Base-by-base conservation (phyloP, 2,888 invertebrate species). In the Drosophila helvetica region DNA sequence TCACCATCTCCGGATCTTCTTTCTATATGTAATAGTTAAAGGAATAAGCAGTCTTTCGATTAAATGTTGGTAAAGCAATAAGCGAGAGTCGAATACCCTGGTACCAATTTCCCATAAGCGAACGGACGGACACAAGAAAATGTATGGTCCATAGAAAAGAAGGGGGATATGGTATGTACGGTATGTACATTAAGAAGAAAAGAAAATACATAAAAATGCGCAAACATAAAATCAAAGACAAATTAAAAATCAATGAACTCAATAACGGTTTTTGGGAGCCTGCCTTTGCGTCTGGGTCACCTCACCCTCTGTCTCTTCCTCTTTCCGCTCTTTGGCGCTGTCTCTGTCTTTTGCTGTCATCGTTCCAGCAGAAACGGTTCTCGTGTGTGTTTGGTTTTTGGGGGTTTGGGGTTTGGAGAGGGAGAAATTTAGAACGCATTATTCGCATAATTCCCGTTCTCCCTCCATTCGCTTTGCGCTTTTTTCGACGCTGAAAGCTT, bases 221-320 rank as follows among this genome's bases (percentile, higher is more conserved):
- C 27, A 8, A 27, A 15, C 33, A 33, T 33, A 33, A 47, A 45
- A 48, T 27, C n/a, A 19, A 17, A 22, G 25, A 19, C 55, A 60
- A 59, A 64, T 51, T 33, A 10, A 66, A 68, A 77, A 73, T 76
- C 68, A 54, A 74, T 68, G 54, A 74, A 68, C 70, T 47, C 33
- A 60, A 66, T 51, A 43, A 38, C 7, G 38, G 38, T 38, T 38
- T 38, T 38, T 38, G 15, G 38, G 38, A 38, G 38, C 38, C 38
- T 38, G 38, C 38, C 15, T 38, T 38, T 38, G n/a, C 7, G n/a
- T 38, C 38, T 38, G 38, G 38, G 38, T 7, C 38, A 38, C 38
- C 38, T 38, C 15, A 38, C n/a, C 15, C 15, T 30, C 38, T 6
- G 38, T 38, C 38, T 38, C 38, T 38, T 6, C 6, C 15, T 38